Percentiles rank a stretch among this genome's conserved stretches.
These are phyloP conservation scores for Cremastobaeus sp. DNA, from an alignment of 2,888 invertebrate species.

Conservation along the genomic window DNA sequence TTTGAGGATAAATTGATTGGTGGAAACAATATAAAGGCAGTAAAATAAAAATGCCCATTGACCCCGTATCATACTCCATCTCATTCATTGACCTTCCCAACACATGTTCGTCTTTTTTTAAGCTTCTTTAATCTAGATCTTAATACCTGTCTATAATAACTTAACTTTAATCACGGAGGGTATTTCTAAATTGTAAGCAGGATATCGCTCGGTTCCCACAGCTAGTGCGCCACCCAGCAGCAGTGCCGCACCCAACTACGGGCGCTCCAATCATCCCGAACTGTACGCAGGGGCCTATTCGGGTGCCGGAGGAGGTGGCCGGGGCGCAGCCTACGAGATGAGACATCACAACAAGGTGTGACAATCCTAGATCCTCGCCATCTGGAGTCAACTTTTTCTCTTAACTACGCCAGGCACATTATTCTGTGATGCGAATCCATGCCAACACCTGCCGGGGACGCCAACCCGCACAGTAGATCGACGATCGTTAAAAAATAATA, in stretches of 20 bases:
- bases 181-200: conserved; percentile 73
- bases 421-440: conserved; percentile 63
- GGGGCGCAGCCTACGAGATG: conserved; percentile 85
- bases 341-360: conserved; percentile 85
- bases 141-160: conserved; percentile 3
- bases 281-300: conserved; percentile 87
- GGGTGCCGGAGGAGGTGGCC: conserved; percentile 74
- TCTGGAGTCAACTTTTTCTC: conserved; percentile 57
- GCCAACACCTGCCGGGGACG: conserved; percentile 46
- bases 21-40: conserved; percentile 7
- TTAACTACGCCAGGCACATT: conserved; percentile 65
- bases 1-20: too few species aligned
- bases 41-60: neutral
- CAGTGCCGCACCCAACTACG: conserved; percentile 79
- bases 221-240: conserved; percentile 79
- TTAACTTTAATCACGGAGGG: conserved; percentile 34
- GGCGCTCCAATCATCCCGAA: conserved; percentile 80
- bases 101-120: conserved; percentile 5
- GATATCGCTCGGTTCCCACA: conserved; percentile 78
- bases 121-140: conserved; percentile 8
- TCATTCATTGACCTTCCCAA: conserved; percentile 22
- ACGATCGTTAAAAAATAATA: conserved; percentile 8
- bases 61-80: neutral
- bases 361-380: conserved; percentile 74
- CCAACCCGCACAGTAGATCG: conserved; percentile 8